Evolutionary conservation across 2,797 vertebrate species (phyloP).

Genomic region (Alauda arvensis): DNA sequence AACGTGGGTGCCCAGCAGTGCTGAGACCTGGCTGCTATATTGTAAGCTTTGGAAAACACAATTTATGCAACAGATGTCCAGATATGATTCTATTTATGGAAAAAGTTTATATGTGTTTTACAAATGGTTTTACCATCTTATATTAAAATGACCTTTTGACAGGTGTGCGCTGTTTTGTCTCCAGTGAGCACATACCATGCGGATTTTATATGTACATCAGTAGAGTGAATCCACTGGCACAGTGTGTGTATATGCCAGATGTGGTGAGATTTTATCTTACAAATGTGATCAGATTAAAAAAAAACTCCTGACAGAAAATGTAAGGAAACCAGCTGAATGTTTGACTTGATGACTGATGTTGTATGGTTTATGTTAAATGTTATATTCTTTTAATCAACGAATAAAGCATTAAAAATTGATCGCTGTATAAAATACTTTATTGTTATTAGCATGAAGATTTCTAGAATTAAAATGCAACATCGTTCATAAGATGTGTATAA

Average conservation of each 20-base stretch:
- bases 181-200: slow-evolving; percentile 89
- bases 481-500: slow-evolving; percentile 41
- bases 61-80: slow-evolving; percentile 87
- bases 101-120: slow-evolving; percentile 94
- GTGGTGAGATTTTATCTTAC: slow-evolving; percentile 88
- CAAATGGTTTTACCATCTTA: slow-evolving; percentile 96
- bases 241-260: slow-evolving; percentile 84
- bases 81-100: slow-evolving; percentile 95
- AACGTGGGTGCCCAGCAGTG: slow-evolving; percentile 93
- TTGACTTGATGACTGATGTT: slow-evolving; percentile 91
- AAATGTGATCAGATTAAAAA: slow-evolving; percentile 81
- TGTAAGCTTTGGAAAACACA: slow-evolving; percentile 89
- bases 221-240: slow-evolving; percentile 87
- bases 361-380: slow-evolving; percentile 94
- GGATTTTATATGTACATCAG: slow-evolving; percentile 93
- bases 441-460: slow-evolving; percentile 65
- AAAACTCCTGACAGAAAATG: slow-evolving; percentile 84
- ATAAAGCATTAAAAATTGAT: slow-evolving; percentile 91
- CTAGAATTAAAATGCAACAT: slow-evolving; percentile 52
- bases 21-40: slow-evolving; percentile 94
- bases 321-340: slow-evolving; percentile 90
- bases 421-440: slow-evolving; percentile 71
- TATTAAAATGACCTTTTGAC: slow-evolving; percentile 93
- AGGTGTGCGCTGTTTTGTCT: slow-evolving; percentile 90
- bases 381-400: slow-evolving; percentile 99